Evolutionary conservation across 2,888 invertebrate genomes (phyloP), one percentile per base, ranked within the genome.

Genomic region (Hesperia comma): DNA sequence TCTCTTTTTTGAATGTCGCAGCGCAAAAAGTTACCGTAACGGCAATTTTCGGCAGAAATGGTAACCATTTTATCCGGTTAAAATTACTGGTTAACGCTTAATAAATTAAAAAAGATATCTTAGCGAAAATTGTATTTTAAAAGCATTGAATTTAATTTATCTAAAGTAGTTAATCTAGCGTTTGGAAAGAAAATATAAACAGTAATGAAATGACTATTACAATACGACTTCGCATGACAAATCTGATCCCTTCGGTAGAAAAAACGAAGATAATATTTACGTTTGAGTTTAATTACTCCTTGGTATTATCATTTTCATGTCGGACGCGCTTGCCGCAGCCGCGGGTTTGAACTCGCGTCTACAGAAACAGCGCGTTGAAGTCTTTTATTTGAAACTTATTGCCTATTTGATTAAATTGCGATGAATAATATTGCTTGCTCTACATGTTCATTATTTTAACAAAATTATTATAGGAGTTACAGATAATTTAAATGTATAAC

Each of bases 281-380:
- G 57, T 67, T 67, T 63, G 54, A 55, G 46, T 63, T 63, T 69
- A 70, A 71, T 72, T 68, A 26, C 53, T 41, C 53, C 49, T 40
- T 60, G 41, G 37, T 62, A 46, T 67, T 61, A 55, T 10, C 32
- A 49, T 54, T 53, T 68, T 68, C 66, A 54, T 51, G 54, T 62
- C 51, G 57, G 21, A 51, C 62, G 54, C 37, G 19, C 63, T 62
- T 53, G 67, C 58, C 57, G 61, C 46, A 26, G 58, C 53, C 60
- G 6, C 57, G n/a, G 33, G 37, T 58, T 19, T 17, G 12, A n/a
- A n/a, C 33, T 40, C 15, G 32, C 41, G 33, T 15, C 46, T 26
- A 41, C 19, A 51, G 26, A n/a, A 6, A 43, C 32, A 19, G 68
- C 73, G 68, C 78, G 78, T 78, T 77, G 76, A 78, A 71, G 72